phyloP scores from a whole-genome alignment of 2,888 invertebrate genomes.

The Troilus luridus region DNA sequence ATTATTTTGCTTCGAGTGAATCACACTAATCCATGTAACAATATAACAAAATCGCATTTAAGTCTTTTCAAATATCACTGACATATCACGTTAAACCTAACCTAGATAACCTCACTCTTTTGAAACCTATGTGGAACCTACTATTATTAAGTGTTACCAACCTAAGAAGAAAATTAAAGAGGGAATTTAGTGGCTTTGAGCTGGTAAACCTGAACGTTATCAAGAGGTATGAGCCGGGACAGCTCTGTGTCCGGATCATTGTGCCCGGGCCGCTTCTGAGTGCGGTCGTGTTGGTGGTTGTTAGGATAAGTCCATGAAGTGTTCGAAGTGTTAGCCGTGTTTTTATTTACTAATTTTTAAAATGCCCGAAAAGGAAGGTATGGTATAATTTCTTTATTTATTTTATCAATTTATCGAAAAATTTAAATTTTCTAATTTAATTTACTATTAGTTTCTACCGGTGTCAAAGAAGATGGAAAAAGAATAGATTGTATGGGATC shows the following conservation, averaged over 20 bases:
- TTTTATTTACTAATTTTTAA: not conserved
- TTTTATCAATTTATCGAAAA: not conserved
- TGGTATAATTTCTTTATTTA: not conserved
- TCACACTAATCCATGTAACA: conserved; percentile 21
- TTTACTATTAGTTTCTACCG: not conserved
- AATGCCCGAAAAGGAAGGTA: conserved; percentile 31
- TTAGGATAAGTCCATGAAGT: not conserved
- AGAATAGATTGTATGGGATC: not conserved
- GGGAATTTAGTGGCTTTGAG: not conserved
- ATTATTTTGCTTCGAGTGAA: not conserved
- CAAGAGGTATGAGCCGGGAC: conserved; percentile 25
- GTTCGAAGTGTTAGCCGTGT: not conserved
- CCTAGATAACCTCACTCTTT: conserved; percentile 39
- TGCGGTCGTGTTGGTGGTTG: not conserved
- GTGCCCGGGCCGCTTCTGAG: not conserved
- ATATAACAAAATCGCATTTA: not conserved
- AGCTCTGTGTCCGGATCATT: not conserved
- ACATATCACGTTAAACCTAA: conserved; percentile 47
- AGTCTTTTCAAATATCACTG: conserved; percentile 20
- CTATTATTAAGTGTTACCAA: not conserved
- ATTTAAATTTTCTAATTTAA: not conserved
- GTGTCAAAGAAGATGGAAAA: not conserved
- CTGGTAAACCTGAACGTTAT: not conserved
- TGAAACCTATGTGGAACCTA: conserved; percentile 34
- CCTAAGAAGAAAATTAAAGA: not conserved